Base-by-base conservation (phyloP, 2,888 invertebrate genomes). In the Tholera decimalis region DNA sequence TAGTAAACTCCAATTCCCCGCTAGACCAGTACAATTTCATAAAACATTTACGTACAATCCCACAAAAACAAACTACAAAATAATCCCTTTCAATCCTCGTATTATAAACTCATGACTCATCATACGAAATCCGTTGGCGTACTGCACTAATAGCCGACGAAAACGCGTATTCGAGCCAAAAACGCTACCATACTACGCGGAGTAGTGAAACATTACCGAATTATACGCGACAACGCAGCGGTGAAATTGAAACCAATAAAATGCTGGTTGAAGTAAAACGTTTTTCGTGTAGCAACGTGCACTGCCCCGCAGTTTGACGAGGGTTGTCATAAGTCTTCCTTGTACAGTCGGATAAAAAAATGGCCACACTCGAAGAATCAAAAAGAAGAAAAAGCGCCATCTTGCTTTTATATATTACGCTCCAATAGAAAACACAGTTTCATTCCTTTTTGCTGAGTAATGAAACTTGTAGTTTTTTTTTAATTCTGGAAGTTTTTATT, bases 301-400 rank as follows among this genome's bases (percentile, higher is more conserved):
- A 68, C 63, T 66, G 63, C 65, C 62, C 69, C 60, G 51, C 77
- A 79, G 77, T 84, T 86, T 93, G 94, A 94, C 92, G 89, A 92
- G 93, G 94, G 94, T 94, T 91, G 92, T 95, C 95, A 95, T 95
- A 94, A 93, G 94, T 92, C 94, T 94, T 94, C 93, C 87, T 88
- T 85, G 83, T 77, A 65, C 65, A 26, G 46, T 69, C 22, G 5
- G 11, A 2, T 37, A 22, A 59, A 59, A 26, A 65, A 46, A 37
- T 15, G 15, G 22, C 4, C 18, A 11, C n/a, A 22, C 18, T 50
- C 5, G 2, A 33, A 30, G 30, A 47, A 30, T n/a, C 5, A 11
- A 28, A 41, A 33, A 26, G 26, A 20, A 51, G 9, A n/a, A 47
- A 30, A 9, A 5, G 1, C 5, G 22, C 28, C 7, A 43, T n/a